These are phyloP conservation scores for Athripsodes cinereus DNA, from an alignment of 2,888 invertebrate genomes.

Conservation along the genomic window DNA sequence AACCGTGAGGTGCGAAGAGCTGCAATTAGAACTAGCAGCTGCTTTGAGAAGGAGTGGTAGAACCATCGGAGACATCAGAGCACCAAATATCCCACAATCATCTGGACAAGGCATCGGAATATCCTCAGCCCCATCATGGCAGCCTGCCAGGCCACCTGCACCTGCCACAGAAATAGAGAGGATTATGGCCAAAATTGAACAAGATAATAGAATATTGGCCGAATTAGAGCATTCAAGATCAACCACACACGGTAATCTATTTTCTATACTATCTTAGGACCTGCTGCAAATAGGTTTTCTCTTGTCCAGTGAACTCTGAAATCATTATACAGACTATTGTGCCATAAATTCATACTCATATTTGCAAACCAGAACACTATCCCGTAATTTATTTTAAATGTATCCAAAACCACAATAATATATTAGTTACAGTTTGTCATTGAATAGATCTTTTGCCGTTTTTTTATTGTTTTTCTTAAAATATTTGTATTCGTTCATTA, in stretches of 20 bases:
- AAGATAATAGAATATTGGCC: slow-evolving; percentile 81
- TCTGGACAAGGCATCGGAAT: slow-evolving; percentile 35
- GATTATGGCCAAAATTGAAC: slow-evolving; percentile 93
- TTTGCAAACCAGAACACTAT: no score
- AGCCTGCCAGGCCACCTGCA: slow-evolving; percentile 36
- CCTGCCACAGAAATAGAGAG: slow-evolving; percentile 78
- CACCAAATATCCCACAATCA: slow-evolving; percentile 37
- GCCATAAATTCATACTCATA: no score
- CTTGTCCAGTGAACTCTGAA: no score
- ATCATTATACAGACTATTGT: no score
- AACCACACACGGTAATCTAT: slow-evolving; percentile 61
- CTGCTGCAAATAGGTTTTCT: no score
- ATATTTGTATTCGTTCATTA: no score
- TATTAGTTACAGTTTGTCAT: no score
- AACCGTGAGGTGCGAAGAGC: slow-evolving; percentile 77
- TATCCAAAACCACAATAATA: no score
- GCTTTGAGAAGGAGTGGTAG: slow-evolving; percentile 49
- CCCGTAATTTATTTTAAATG: no score
- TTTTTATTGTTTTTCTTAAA: no score
- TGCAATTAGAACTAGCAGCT: slow-evolving; percentile 79
- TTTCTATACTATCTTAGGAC: no score
- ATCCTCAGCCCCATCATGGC: slow-evolving; percentile 42
- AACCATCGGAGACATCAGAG: slow-evolving; percentile 25
- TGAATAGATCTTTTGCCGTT: no score
- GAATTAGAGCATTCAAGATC: slow-evolving; percentile 82